Conservation (phyloP, 2,797 vertebrate species). For the Enteromius anoplus region DNA sequence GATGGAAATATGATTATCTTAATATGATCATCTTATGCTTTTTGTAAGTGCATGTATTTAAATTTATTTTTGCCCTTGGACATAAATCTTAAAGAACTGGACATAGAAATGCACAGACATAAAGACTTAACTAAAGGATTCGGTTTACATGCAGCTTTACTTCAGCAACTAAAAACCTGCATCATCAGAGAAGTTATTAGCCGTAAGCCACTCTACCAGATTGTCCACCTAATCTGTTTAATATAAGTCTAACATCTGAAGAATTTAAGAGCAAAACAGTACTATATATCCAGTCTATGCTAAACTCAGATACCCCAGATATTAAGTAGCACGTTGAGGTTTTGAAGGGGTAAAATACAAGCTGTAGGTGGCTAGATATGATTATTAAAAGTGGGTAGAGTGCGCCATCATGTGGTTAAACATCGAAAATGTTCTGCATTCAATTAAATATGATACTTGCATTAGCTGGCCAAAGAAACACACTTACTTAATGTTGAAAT, state of each 20-base stretch:
- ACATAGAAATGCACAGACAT: not conserved
- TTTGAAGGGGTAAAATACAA: not conserved
- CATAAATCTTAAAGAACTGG: not conserved
- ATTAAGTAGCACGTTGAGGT: not conserved
- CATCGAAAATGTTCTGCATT: not conserved
- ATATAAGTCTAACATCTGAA: conserved; percentile 4
- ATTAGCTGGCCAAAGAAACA: not conserved
- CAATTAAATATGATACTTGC: not conserved
- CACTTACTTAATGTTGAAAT: not conserved
- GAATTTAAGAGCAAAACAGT: not conserved
- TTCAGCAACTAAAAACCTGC: conserved; percentile 5
- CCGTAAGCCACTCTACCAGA: conserved; percentile 1
- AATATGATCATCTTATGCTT: not conserved
- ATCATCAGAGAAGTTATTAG: conserved; percentile 13
- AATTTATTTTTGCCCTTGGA: not conserved
- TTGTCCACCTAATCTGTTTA: not conserved
- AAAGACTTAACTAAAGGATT: not conserved
- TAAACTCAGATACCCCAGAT: not conserved
- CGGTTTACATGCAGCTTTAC: not conserved
- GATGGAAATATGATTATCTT: not conserved
- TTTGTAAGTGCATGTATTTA: not conserved
- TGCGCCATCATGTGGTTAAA: conserved; percentile 5
- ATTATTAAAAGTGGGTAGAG: not conserved
- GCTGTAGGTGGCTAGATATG: not conserved
- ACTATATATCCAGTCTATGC: not conserved